phyloP scores from a whole-genome alignment of 2,888 invertebrate species.

The Crossocerus cetratus region DNA sequence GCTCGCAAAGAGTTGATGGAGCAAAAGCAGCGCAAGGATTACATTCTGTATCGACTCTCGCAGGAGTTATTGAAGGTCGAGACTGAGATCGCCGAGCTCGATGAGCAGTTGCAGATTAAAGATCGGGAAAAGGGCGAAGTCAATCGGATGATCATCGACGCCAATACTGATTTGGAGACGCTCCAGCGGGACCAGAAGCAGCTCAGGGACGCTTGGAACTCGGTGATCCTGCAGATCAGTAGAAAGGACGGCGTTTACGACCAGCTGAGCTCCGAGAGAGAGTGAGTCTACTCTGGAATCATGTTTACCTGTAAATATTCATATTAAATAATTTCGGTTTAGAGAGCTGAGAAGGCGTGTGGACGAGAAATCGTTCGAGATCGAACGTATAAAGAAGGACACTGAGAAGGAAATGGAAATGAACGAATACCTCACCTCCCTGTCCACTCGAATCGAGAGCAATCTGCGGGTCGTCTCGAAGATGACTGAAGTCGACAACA shows the following conservation, averaged over 20 bases:
- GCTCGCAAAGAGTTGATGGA: constrained; percentile 72
- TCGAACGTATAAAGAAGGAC: constrained; percentile 84
- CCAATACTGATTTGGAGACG: constrained; percentile 86
- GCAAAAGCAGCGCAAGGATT: constrained; percentile 79
- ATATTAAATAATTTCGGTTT: neutral
- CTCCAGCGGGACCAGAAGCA: constrained; percentile 84
- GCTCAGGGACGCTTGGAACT: constrained; percentile 86
- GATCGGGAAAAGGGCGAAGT: constrained; percentile 81
- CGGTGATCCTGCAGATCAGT: constrained; percentile 84
- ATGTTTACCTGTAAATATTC: neutral
- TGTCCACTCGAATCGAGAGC: constrained; percentile 80
- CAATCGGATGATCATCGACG: constrained; percentile 81
- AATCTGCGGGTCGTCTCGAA: constrained; percentile 77
- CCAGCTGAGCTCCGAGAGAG: constrained; percentile 81
- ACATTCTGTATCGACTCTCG: constrained; percentile 83
- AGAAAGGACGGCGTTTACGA: constrained; percentile 84
- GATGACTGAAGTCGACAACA: constrained; percentile 78
- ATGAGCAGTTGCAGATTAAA: constrained; percentile 83
- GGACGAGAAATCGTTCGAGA: constrained; percentile 79
- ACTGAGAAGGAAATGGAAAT: constrained; percentile 82
- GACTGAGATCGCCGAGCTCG: constrained; percentile 81
- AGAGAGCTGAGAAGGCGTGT: constrained; percentile 78
- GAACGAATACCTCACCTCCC: constrained; percentile 82
- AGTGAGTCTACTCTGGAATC: too few relatives aligned
- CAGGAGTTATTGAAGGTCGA: constrained; percentile 86